Conservation (phyloP, 2,113 vertebrate genomes). For the Macheiramphus alcinus region DNA sequence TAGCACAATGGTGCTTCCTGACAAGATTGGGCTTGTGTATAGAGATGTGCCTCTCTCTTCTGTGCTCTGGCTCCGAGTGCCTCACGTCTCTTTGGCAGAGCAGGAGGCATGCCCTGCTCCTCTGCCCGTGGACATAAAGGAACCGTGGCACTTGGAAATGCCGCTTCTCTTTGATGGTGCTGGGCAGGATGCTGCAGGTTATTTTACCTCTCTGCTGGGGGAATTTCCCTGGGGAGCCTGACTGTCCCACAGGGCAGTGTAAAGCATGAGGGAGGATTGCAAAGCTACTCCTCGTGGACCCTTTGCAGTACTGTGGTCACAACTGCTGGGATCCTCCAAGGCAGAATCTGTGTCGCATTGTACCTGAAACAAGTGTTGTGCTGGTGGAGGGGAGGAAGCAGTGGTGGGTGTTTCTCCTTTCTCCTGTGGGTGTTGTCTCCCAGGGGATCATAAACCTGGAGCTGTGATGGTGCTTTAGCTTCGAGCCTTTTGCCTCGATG, state of each 20-base stretch:
- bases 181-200: not conserved
- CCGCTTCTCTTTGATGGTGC: not conserved
- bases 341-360: not conserved
- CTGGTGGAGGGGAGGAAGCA: not conserved
- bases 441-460: not conserved
- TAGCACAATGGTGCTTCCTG: not conserved
- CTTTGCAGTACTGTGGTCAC: not conserved
- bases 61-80: accelerated
- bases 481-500: not conserved
- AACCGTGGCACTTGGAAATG: not conserved
- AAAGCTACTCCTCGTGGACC: not conserved
- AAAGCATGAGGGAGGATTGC: too few relatives aligned
- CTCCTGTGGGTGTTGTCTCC: not conserved
- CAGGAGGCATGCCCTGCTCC: not conserved
- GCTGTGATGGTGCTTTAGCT: not conserved
- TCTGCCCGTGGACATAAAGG: not conserved
- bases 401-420: too few relatives aligned
- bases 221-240: not conserved
- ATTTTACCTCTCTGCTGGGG: too few relatives aligned
- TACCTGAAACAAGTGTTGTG: not conserved
- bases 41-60: not conserved
- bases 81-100: not conserved
- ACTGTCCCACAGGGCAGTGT: accelerated
- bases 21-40: accelerated
- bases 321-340: not conserved